Evolutionary conservation across 2,797 vertebrate species (phyloP).

Genomic region (Lacerta bilineata): DNA sequence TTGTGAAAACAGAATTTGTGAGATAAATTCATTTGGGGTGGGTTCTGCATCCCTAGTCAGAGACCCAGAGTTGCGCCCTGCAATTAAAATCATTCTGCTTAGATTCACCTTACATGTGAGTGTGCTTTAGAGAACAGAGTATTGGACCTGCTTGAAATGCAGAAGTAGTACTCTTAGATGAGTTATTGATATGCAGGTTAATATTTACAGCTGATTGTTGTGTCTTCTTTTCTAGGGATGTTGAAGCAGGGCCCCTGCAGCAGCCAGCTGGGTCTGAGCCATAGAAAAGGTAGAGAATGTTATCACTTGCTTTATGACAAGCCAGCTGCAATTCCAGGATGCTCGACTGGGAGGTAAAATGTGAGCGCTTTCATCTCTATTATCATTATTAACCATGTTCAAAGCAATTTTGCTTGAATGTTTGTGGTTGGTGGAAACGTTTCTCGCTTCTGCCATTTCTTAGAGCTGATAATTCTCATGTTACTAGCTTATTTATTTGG

Average conservation of each 20-base stretch:
- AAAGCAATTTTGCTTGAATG: background rate
- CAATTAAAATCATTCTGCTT: background rate
- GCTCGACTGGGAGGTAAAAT: background rate
- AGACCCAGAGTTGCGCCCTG: no score
- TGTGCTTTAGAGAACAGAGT: background rate
- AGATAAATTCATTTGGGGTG: background rate
- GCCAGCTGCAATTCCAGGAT: background rate
- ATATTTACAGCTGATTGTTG: background rate
- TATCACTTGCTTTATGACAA: background rate
- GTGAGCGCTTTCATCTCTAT: background rate
- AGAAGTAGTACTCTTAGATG: background rate
- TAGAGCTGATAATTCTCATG: background rate
- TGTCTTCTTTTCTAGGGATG: conserved; percentile 54
- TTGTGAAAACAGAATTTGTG: background rate
- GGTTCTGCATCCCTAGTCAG: background rate
- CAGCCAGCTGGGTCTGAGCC: conserved; percentile 74
- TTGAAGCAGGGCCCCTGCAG: conserved; percentile 54
- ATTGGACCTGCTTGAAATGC: background rate
- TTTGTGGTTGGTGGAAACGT: background rate
- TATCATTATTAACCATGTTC: background rate
- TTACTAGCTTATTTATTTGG: background rate
- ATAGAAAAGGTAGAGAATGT: conserved; percentile 75
- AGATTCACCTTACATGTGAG: background rate
- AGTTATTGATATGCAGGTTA: conserved; percentile 3
- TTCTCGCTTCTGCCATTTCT: background rate